Conservation (phyloP, 1,140 invertebrate genomes). For the Leptopilina clavipes region DNA sequence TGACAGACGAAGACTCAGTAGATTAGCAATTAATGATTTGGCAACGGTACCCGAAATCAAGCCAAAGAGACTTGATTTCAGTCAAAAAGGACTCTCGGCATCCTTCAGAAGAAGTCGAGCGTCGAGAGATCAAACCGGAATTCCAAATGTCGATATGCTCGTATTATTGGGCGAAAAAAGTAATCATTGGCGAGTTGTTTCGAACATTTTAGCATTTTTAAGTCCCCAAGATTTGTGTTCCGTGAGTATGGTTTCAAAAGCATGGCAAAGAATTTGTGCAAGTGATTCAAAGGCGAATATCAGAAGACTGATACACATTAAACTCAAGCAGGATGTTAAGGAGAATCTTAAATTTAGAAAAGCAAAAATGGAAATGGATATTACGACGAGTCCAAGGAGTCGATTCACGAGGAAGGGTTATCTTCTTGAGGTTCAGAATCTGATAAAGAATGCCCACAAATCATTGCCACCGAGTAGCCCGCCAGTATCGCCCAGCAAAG, state of each 20-base stretch:
- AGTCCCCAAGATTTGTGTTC: slow-evolving; percentile 64
- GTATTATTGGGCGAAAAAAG: slow-evolving; percentile 66
- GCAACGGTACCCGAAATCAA: slow-evolving; percentile 54
- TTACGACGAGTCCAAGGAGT: slow-evolving; percentile 60
- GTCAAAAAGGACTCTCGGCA: slow-evolving; percentile 43
- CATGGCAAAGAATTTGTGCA: slow-evolving; percentile 64
- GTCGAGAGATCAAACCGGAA: slow-evolving; percentile 59
- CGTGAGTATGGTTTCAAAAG: slow-evolving; percentile 67
- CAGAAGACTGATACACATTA: slow-evolving; percentile 61
- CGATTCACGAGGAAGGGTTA: slow-evolving; percentile 63
- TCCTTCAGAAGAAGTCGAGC: slow-evolving; percentile 48
- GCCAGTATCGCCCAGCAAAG: slow-evolving; percentile 72
- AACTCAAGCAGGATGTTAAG: slow-evolving; percentile 65
- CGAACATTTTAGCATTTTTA: slow-evolving; percentile 61
- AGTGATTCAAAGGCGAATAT: slow-evolving; percentile 62
- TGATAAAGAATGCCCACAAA: slow-evolving; percentile 55
- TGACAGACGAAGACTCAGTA: slow-evolving; percentile 53
- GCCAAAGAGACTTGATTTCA: slow-evolving; percentile 67
- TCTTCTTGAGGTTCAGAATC: slow-evolving; percentile 66
- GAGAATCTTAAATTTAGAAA: slow-evolving; percentile 67
- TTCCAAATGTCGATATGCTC: slow-evolving; percentile 63
- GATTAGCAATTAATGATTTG: slow-evolving; percentile 53
- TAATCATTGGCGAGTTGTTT: slow-evolving; percentile 64
- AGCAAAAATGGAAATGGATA: slow-evolving; percentile 55
- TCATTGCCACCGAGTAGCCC: slow-evolving; percentile 62